These are phyloP conservation scores for Vombatus ursinus DNA, from an alignment of 2,113 vertebrate genomes.

Conservation along the genomic window DNA sequence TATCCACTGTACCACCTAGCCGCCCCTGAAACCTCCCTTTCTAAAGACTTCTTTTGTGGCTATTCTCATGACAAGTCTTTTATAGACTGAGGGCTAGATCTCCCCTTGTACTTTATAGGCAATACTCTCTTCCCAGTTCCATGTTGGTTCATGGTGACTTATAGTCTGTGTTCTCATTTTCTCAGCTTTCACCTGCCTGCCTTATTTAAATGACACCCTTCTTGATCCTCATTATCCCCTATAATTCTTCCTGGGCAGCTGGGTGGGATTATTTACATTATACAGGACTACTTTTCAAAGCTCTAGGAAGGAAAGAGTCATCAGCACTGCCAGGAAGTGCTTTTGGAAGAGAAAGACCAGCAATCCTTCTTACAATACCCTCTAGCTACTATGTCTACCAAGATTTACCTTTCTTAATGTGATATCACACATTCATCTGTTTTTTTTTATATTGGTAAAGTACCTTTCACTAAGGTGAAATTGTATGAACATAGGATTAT, in stretches of 20 bases:
- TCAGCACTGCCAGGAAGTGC: not conserved
- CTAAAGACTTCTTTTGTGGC: not conserved
- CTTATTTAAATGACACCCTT: not conserved
- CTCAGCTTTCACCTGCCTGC: not conserved
- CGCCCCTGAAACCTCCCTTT: not conserved
- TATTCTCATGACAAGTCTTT: not conserved
- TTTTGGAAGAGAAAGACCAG: not conserved
- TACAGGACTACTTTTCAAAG: not conserved
- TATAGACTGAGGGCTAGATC: not conserved
- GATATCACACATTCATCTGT: slow-evolving; percentile 16
- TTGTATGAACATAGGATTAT: not conserved
- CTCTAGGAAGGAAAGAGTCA: not conserved
- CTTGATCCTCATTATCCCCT: not conserved
- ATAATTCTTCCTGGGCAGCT: not conserved
- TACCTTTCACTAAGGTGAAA: not conserved
- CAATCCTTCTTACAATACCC: not conserved
- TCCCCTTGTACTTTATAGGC: not conserved
- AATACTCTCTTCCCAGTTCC: not conserved
- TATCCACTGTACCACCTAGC: no score
- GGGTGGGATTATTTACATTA: not conserved
- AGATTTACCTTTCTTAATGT: not conserved
- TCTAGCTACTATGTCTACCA: slow-evolving; percentile 4
- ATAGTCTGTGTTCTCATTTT: not conserved
- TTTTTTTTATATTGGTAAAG: not conserved
- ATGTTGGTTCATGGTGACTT: not conserved